Evolutionary conservation across 2,113 vertebrate genomes (phyloP).

Genomic region (Protobothrops mucrosquamatus): DNA sequence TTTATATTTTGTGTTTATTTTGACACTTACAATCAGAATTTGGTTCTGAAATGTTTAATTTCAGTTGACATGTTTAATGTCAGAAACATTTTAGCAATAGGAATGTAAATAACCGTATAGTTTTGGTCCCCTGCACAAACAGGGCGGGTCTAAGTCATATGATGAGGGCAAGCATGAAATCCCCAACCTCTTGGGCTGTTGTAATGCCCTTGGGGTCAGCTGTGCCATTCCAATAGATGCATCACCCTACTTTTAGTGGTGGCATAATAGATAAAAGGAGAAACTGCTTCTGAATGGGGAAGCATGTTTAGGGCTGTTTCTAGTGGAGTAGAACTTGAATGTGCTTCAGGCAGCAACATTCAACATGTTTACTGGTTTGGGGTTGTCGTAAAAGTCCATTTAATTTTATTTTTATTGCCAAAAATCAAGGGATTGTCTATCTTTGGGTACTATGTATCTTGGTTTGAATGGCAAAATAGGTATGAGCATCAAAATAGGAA

Average conservation of each 20-base stretch:
- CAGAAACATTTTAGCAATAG: conserved; percentile 1
- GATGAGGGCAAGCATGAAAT: conserved; percentile 16
- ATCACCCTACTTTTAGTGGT: not conserved
- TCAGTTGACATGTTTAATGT: conserved; percentile 34
- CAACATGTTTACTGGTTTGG: not conserved
- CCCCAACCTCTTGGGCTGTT: not conserved
- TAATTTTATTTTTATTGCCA: not conserved
- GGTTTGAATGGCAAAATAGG: not conserved
- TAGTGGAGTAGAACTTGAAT: not conserved
- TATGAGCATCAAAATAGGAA: not conserved
- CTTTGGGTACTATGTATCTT: not conserved
- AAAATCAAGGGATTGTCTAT: not conserved
- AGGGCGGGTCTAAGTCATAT: conserved; percentile 9
- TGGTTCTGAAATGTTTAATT: conserved; percentile 29
- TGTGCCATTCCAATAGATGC: no score
- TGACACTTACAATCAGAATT: not conserved
- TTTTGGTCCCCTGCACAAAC: not conserved
- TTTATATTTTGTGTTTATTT: conserved; percentile 6
- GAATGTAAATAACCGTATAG: conserved; percentile 2
- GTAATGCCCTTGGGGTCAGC: not conserved
- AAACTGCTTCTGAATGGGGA: not conserved
- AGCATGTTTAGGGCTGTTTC: not conserved
- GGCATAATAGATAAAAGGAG: not conserved
- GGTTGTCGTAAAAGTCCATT: not conserved
- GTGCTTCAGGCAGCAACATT: not conserved